Percentiles rank a stretch among this genome's conserved stretches.
These are phyloP conservation scores for Hiodon alosoides DNA, from an alignment of 2,113 vertebrate genomes.

Conservation along the genomic window DNA sequence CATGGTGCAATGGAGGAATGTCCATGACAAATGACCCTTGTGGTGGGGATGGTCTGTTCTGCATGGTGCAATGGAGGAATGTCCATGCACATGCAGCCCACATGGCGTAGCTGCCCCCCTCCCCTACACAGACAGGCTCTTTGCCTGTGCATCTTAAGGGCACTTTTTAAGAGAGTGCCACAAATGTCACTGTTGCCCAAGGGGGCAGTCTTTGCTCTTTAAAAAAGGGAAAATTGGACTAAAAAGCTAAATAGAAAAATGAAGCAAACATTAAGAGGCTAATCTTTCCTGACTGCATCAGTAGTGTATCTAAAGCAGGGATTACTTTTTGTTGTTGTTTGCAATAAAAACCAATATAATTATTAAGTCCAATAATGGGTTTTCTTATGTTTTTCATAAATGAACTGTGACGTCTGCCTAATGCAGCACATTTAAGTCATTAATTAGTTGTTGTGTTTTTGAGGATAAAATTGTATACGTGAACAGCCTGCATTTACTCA, in stretches of 20 bases:
- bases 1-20: too few relatives aligned
- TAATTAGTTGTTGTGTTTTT: not conserved
- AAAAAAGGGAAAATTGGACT: constrained; percentile 33
- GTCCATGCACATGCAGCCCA: constrained; percentile 9
- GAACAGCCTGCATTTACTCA: constrained; percentile 18
- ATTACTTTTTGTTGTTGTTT: constrained; percentile 14
- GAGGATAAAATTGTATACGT: not conserved
- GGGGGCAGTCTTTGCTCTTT: constrained; percentile 36
- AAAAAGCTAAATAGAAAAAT: constrained; percentile 21
- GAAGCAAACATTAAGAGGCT: constrained; percentile 13
- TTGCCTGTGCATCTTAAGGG: constrained; percentile 31
- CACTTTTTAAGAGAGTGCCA: constrained; percentile 39
- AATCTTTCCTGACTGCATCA: constrained; percentile 25
- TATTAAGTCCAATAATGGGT: not conserved
- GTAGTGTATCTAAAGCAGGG: constrained; percentile 22
- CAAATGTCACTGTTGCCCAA: constrained; percentile 47
- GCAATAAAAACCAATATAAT: not conserved
- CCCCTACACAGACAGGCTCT: not conserved
- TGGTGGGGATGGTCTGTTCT: too few relatives aligned
- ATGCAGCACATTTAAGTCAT: not conserved
- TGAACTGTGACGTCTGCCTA: not conserved
- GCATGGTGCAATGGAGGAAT: not conserved
- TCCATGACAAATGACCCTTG: too few relatives aligned
- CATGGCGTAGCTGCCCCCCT: not conserved
- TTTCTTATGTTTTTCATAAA: not conserved